These are phyloP conservation scores for Calypte anna DNA, from an alignment of 2,113 vertebrate species.

Conservation along the genomic window DNA sequence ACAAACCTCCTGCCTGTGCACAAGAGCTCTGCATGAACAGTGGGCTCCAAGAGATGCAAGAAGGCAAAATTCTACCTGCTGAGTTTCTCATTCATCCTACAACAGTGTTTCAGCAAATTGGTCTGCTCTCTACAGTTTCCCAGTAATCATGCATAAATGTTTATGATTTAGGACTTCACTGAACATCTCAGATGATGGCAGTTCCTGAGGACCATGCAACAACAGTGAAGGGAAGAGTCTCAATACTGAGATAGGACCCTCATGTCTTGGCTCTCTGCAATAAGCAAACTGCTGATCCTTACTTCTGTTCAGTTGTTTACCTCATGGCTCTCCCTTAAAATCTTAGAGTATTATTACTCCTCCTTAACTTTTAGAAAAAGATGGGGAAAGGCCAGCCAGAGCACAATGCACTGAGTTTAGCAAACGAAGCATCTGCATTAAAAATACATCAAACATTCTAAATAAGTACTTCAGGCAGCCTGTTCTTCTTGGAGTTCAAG, in stretches of 20 bases:
- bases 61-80: not conserved
- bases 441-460: not conserved
- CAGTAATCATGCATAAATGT: not conserved
- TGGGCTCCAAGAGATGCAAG: fast-evolving
- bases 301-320: not conserved
- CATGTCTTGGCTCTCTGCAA: not conserved
- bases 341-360: not conserved
- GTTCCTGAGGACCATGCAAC: not conserved
- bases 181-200: not conserved
- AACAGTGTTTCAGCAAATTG: not conserved
- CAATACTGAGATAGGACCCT: not conserved
- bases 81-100: not conserved
- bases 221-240: not conserved
- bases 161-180: not conserved
- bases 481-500: not conserved
- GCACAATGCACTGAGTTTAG: not conserved
- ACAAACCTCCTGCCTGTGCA: fast-evolving
- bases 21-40: not conserved
- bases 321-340: fast-evolving
- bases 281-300: not conserved
- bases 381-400: not conserved
- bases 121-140: not conserved
- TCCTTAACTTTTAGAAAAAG: not conserved
- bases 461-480: not conserved
- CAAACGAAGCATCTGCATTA: not conserved